Evolutionary conservation across 2,113 vertebrate species (phyloP), one percentile per base, ranked within the genome.

Genomic region (Psettodes erumei): DNA sequence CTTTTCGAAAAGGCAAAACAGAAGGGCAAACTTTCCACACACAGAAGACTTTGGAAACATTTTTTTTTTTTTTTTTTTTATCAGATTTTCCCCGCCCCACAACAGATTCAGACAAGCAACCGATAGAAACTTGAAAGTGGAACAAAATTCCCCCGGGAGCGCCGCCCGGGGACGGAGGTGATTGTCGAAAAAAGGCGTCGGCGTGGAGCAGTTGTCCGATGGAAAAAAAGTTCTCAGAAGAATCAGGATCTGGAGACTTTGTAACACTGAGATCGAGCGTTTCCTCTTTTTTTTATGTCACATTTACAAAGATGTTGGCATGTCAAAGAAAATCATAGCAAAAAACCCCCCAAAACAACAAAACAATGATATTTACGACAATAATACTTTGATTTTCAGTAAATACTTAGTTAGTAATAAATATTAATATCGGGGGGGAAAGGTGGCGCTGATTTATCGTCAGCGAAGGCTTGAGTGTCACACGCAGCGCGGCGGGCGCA

Each of bases 341-440:
- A n/a, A n/a, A n/a, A n/a, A n/a, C n/a, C n/a, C n/a, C n/a, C n/a
- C n/a, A n/a, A n/a, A n/a, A n/a, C n/a, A n/a, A n/a, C n/a, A n/a
- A 66, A 78, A 61, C n/a, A 38, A 72, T 60, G 71, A 72, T 42
- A 47, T n/a, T n/a, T n/a, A 66, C 65, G 77, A 63, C 62, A 70
- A 51, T 66, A 47, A 85, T 74, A 63, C 50, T 73, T 40, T 48
- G 55, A 38, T 56, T 84, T 61, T 16, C 28, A n/a, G 68, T 61
- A 51, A 77, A 82, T 80, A 74, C 75, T 82, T 71, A 81, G 59
- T 25, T 50, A 40, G 62, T 33, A 87, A 89, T 90, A 87, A 86
- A 90, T 90, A 89, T 53, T 8, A 21, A 35, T n/a, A 25, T 23
- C n/a, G n/a, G 61, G 27, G 28, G 9, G 32, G 35, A 47, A 8